A percentile compares a stretch with the other conserved stretches of the same genome.
These are phyloP conservation scores for Lasioglossum marginatum DNA, from an alignment of 2,888 invertebrate genomes.

Conservation along the genomic window DNA sequence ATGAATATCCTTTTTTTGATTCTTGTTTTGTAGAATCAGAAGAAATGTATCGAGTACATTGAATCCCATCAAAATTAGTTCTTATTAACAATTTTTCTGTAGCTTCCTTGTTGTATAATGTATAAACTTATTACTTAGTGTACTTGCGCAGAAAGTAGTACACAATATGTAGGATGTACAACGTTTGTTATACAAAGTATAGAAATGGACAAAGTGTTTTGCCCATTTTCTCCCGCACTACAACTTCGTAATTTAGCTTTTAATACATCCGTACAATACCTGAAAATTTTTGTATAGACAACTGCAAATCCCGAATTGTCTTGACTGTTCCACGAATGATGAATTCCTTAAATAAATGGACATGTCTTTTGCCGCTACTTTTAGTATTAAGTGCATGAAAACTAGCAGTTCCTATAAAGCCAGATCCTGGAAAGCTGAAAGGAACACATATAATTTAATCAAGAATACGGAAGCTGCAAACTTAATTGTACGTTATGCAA, in stretches of 20 bases:
- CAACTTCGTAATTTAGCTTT: not conserved
- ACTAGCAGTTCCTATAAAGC: not conserved
- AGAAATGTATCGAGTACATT: not conserved
- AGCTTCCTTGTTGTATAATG: not conserved
- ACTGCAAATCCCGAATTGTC: not conserved
- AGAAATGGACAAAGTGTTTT: not conserved
- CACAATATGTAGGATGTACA: not conserved
- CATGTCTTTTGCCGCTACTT: not conserved
- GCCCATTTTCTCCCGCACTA: not conserved
- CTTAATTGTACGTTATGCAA: not conserved
- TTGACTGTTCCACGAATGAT: conserved; percentile 14
- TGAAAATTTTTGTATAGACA: not conserved
- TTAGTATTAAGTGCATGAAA: not conserved
- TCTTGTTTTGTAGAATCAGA: not conserved
- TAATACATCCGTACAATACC: conserved; percentile 1
- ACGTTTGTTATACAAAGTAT: not conserved
- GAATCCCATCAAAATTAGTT: not conserved
- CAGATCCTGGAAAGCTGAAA: conserved; percentile 6
- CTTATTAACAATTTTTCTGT: not conserved
- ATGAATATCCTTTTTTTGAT: not conserved
- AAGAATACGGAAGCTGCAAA: not conserved
- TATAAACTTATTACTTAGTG: not conserved
- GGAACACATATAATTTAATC: not conserved
- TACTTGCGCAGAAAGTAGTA: not conserved
- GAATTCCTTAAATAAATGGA: not conserved